A percentile compares a stretch with the other conserved stretches of the same genome.
Evolutionary conservation across 1,140 invertebrate genomes (phyloP).

Genomic region (Oryctes rhinoceros): DNA sequence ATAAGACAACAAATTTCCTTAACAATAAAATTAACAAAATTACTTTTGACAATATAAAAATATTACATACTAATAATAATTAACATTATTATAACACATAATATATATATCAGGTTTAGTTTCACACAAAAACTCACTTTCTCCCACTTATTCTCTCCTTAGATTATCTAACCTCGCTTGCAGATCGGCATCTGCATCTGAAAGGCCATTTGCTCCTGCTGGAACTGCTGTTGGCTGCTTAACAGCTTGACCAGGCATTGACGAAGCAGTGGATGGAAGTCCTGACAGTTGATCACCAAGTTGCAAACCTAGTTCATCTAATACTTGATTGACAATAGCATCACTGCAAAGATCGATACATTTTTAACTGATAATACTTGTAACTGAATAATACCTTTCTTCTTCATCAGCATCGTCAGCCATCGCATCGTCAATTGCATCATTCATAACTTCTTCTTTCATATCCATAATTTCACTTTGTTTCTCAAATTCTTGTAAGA

Average conservation of each 20-base stretch:
- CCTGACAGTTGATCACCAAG: constrained; percentile 88
- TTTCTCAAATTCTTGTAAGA: constrained; percentile 99
- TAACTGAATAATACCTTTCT: constrained; percentile 75
- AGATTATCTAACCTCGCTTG: constrained; percentile 95
- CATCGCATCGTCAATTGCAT: constrained; percentile 99
- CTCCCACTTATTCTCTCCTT: constrained; percentile 76
- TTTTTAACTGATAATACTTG: background rate
- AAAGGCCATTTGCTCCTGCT: constrained; percentile 65
- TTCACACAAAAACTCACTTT: background rate
- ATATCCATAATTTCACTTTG: constrained; percentile 99
- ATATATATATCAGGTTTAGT: background rate
- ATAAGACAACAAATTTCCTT: background rate
- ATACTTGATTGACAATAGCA: constrained; percentile 89
- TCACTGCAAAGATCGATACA: constrained; percentile 66
- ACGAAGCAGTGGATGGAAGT: constrained; percentile 78
- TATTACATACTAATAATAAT: background rate
- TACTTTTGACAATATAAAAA: background rate
- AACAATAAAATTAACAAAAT: constrained; percentile 6
- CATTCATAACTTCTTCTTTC: constrained; percentile 99
- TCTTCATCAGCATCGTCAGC: constrained; percentile 98
- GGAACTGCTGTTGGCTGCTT: constrained; percentile 65
- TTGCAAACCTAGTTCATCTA: constrained; percentile 97
- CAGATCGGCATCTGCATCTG: constrained; percentile 93
- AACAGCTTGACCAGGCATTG: constrained; percentile 65
- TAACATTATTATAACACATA: background rate